Evolutionary conservation across 2,113 vertebrate genomes (phyloP).

Genomic region (Notechis scutatus): DNA sequence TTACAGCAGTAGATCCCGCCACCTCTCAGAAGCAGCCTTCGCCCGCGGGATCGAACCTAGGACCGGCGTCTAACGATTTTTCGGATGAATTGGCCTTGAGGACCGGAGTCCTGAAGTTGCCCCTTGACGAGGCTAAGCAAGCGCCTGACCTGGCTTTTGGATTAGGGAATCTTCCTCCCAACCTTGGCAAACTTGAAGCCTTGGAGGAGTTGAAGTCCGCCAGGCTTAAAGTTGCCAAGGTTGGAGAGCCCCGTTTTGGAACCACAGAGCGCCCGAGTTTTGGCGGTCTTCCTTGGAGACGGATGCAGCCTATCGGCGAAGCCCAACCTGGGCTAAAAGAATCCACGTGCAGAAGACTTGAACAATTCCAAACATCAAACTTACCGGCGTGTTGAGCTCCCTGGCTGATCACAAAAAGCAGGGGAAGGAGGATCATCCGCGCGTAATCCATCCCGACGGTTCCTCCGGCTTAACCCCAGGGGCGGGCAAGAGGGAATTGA

Average conservation of each 20-base stretch:
- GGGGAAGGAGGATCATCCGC: constrained; percentile 71
- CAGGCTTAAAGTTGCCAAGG: no score
- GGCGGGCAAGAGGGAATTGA: background rate
- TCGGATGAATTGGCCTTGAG: background rate
- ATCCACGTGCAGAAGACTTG: background rate
- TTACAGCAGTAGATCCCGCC: background rate
- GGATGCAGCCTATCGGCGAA: background rate
- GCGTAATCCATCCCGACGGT: constrained; percentile 76
- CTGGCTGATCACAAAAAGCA: constrained; percentile 74
- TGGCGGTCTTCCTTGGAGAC: background rate
- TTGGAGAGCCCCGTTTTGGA: no score
- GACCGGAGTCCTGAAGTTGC: background rate
- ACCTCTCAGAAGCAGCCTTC: background rate
- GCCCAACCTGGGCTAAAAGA: no score
- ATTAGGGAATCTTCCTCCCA: no score
- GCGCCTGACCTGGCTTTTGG: background rate
- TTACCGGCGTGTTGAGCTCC: constrained; percentile 42
- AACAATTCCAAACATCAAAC: no score
- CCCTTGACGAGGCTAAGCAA: background rate
- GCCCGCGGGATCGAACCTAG: background rate
- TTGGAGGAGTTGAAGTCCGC: no score
- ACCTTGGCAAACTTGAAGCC: no score
- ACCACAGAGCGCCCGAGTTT: background rate
- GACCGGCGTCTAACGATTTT: no score
- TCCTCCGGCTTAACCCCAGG: background rate